Percentiles rank a stretch among this genome's conserved stretches.
Conservation (phyloP, 2,888 invertebrate species). For the Spisula subtruncata region DNA sequence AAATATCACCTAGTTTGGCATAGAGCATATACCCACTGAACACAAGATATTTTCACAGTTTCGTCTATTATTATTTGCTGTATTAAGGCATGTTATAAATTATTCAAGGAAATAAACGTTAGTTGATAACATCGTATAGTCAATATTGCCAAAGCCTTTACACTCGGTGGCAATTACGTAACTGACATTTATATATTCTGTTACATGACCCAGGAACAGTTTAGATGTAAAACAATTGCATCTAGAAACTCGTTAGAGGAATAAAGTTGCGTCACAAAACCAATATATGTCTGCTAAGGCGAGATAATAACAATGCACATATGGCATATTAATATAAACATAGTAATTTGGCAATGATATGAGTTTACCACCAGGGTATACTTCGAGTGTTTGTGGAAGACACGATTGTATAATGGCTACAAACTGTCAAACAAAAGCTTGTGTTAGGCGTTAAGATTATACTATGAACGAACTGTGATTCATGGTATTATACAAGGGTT, state of each 20-base stretch:
- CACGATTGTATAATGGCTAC: neutral
- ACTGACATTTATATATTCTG: slow-evolving; percentile 26
- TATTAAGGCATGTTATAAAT: slow-evolving; percentile 15
- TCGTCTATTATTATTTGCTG: slow-evolving; percentile 20
- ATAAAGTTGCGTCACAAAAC: slow-evolving; percentile 17
- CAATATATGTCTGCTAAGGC: slow-evolving; percentile 9
- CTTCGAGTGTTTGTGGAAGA: neutral
- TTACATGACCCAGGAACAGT: slow-evolving; percentile 5
- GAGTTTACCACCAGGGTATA: neutral
- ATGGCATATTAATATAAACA: neutral
- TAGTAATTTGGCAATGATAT: neutral
- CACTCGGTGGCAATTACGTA: slow-evolving; percentile 8
- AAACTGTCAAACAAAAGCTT: neutral
- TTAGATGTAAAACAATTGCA: slow-evolving; percentile 16
- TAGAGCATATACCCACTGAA: neutral
- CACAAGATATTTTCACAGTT: slow-evolving; percentile 16
- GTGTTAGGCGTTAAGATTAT: neutral
- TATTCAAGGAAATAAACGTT: slow-evolving; percentile 24
- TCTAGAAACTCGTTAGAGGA: slow-evolving; percentile 26
- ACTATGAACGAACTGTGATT: neutral
- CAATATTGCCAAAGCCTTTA: slow-evolving; percentile 24
- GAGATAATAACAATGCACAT: neutral
- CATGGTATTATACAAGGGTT: too few relatives aligned
- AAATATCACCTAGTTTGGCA: neutral
- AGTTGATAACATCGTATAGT: neutral